Evolutionary conservation across 2,888 invertebrate genomes (phyloP).

Genomic region (Biston betularia): DNA sequence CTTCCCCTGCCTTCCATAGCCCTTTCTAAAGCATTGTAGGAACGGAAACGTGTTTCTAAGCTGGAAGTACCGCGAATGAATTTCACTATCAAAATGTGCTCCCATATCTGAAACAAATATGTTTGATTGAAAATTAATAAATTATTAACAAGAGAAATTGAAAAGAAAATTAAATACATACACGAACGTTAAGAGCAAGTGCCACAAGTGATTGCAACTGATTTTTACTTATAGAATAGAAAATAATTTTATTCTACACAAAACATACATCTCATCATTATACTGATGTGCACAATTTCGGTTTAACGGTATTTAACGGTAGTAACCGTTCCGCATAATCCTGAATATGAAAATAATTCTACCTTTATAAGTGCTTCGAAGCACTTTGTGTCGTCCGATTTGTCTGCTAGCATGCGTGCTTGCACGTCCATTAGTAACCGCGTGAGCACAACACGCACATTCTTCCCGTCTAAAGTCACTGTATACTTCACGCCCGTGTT

Average conservation of each 20-base stretch:
- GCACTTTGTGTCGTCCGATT: conserved; percentile 93
- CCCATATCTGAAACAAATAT: conserved; percentile 90
- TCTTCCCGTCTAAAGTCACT: conserved; percentile 88
- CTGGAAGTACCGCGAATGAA: conserved; percentile 75
- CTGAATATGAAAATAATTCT: not conserved
- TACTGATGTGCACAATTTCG: too few species aligned
- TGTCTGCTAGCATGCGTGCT: conserved; percentile 87
- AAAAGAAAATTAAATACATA: too few species aligned
- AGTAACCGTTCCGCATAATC: too few species aligned
- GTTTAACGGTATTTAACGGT: too few species aligned
- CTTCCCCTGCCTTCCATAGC: conserved; percentile 88
- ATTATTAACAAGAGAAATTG: too few species aligned
- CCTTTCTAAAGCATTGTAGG: conserved; percentile 87
- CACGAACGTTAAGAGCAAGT: too few species aligned
- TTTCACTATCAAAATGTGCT: conserved; percentile 75
- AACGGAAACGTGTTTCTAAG: conserved; percentile 88
- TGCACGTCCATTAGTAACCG: conserved; percentile 88
- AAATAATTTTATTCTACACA: too few species aligned
- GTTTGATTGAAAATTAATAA: too few species aligned
- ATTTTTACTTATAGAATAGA: too few species aligned
- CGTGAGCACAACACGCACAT: conserved; percentile 88
- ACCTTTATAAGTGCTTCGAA: conserved; percentile 86
- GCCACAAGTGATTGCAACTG: too few species aligned
- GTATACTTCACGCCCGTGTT: conserved; percentile 73
- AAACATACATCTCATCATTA: too few species aligned